Percentiles rank a stretch among this genome's conserved stretches.
These are phyloP conservation scores for Autographa pulchrina DNA, from an alignment of 2,888 invertebrate genomes.

Conservation along the genomic window DNA sequence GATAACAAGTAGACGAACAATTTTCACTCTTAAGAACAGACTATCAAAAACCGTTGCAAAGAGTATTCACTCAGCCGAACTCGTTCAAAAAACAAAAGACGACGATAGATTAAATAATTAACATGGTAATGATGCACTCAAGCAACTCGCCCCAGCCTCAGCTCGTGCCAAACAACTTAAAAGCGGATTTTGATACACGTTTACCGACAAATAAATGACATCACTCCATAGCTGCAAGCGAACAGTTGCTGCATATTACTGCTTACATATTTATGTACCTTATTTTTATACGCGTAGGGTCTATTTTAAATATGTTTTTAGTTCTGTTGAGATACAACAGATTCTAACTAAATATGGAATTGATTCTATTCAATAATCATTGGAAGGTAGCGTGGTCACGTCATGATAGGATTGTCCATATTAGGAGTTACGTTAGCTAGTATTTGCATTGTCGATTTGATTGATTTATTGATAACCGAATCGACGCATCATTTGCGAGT, in stretches of 20 bases:
- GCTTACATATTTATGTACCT: constrained; percentile 29
- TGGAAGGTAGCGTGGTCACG: constrained; percentile 40
- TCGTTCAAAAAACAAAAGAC: no score
- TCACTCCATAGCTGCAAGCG: constrained; percentile 55
- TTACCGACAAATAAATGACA: constrained; percentile 54
- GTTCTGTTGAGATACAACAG: constrained; percentile 22
- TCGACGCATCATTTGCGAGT: constrained; percentile 20
- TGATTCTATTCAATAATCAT: constrained; percentile 51
- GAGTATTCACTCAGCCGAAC: no score
- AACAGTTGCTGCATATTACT: constrained; percentile 48
- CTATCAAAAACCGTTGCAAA: no score
- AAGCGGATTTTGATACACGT: constrained; percentile 38
- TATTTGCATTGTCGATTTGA: constrained; percentile 36
- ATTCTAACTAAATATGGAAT: constrained; percentile 56
- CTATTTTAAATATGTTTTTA: background rate
- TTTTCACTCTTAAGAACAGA: no score
- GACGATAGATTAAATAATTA: no score
- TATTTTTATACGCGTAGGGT: constrained; percentile 15
- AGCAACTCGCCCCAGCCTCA: no score
- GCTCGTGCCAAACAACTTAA: background rate
- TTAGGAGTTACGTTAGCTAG: constrained; percentile 43
- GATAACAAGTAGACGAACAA: no score
- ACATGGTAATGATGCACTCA: no score
- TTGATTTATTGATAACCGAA: constrained; percentile 36
- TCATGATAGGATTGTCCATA: constrained; percentile 52